phyloP scores from a whole-genome alignment of 1,140 invertebrate species.

The Bombus haemorrhoidalis region DNA sequence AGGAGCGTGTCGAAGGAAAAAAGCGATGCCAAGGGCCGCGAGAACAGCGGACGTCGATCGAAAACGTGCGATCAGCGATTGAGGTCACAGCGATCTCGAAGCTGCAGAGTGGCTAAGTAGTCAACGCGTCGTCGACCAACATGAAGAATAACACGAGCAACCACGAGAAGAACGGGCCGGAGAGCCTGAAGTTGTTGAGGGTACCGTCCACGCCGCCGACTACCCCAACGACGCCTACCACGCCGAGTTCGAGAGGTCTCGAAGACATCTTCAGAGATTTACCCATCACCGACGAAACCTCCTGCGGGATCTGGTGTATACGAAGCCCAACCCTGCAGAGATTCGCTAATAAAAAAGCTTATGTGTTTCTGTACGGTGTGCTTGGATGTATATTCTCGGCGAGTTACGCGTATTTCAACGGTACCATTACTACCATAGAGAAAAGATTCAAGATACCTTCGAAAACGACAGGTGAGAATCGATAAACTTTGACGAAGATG shows the following conservation, averaged over 20 bases:
- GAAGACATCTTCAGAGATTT: slow-evolving; percentile 83
- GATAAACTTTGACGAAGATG: neutral
- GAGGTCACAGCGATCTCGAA: slow-evolving; percentile 60
- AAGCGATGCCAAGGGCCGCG: slow-evolving; percentile 66
- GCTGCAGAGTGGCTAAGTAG: slow-evolving; percentile 13
- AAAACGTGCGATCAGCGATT: slow-evolving; percentile 60
- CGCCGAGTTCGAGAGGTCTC: slow-evolving; percentile 75
- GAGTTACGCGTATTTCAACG: slow-evolving; percentile 90
- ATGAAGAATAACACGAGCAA: slow-evolving; percentile 71
- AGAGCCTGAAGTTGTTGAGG: slow-evolving; percentile 73
- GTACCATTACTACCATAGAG: slow-evolving; percentile 90
- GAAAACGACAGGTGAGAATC: slow-evolving; percentile 86
- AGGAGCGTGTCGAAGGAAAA: slow-evolving; percentile 27
- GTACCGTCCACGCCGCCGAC: slow-evolving; percentile 70
- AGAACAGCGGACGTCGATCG: slow-evolving; percentile 49
- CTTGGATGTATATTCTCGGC: slow-evolving; percentile 89
- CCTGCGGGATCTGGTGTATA: slow-evolving; percentile 86
- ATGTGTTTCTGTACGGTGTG: slow-evolving; percentile 88
- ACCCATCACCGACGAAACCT: slow-evolving; percentile 85
- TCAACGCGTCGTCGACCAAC: slow-evolving; percentile 48
- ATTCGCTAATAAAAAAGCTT: slow-evolving; percentile 90
- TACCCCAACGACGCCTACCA: slow-evolving; percentile 69
- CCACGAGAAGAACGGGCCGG: slow-evolving; percentile 76
- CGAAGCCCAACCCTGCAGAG: slow-evolving; percentile 84
- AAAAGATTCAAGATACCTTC: slow-evolving; percentile 92